phyloP scores from a whole-genome alignment of 2,797 vertebrate species.

The Pogonophryne albipinna region DNA sequence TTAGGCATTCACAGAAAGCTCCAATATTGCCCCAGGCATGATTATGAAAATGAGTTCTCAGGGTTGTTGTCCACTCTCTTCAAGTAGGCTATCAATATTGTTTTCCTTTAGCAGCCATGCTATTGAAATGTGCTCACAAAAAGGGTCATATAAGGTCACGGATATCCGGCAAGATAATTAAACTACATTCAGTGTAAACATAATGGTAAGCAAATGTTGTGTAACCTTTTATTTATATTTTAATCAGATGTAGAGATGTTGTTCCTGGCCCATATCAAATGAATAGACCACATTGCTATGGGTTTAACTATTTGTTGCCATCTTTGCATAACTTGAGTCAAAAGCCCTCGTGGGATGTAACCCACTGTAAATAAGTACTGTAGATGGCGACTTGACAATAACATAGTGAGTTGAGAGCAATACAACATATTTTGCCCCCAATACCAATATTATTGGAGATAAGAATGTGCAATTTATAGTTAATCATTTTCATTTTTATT shows the following conservation, averaged over 20 bases:
- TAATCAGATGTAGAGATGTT: neutral
- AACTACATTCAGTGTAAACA: slow-evolving; percentile 20
- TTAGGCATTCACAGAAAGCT: slow-evolving; percentile 61
- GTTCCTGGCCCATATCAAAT: neutral
- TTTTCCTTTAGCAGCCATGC: slow-evolving; percentile 18
- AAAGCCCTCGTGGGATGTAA: neutral
- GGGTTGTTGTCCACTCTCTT: slow-evolving; percentile 49
- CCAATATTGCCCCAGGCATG: slow-evolving; percentile 39
- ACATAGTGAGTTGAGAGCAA: neutral
- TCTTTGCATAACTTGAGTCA: neutral
- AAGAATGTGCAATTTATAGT: neutral
- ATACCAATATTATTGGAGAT: neutral
- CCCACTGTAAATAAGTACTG: neutral
- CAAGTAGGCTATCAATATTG: slow-evolving; percentile 41
- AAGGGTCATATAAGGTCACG: slow-evolving; percentile 14
- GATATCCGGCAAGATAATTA: slow-evolving; percentile 23
- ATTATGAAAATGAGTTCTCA: slow-evolving; percentile 57
- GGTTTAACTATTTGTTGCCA: neutral
- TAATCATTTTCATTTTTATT: neutral
- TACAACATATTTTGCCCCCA: neutral
- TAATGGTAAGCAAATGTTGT: slow-evolving; percentile 15
- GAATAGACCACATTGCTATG: neutral
- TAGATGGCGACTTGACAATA: neutral
- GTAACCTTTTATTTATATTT: slow-evolving; percentile 25
- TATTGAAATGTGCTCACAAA: slow-evolving; percentile 30